Conservation (phyloP, 2,797 vertebrate genomes). For the Rhabdophis nuchalis region DNA sequence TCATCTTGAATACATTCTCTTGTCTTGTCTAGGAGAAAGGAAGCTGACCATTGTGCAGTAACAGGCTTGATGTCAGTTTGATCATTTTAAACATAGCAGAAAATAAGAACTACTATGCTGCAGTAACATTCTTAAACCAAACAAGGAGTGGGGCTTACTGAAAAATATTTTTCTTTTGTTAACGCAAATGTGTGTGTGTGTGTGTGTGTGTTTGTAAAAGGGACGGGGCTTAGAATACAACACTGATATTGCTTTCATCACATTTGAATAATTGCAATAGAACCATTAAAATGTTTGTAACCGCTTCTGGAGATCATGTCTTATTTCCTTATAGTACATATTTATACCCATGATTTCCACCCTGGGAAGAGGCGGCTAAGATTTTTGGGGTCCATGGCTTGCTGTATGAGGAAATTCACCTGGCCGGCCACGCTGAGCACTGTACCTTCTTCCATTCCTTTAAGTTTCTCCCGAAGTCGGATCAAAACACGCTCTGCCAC, state of each 20-base stretch:
- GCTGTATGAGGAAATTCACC: conserved; percentile 97
- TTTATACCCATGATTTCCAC: conserved; percentile 94
- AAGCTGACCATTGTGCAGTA: not conserved
- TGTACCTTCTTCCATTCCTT: conserved; percentile 91
- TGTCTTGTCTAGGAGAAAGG: not conserved
- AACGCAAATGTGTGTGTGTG: too few relatives aligned
- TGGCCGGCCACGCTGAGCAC: conserved; percentile 93
- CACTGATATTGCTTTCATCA: not conserved
- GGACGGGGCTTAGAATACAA: not conserved
- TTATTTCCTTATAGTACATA: not conserved
- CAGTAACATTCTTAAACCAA: conserved; percentile 1
- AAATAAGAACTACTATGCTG: not conserved
- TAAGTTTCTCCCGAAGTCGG: conserved; percentile 95
- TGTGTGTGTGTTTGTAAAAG: too few relatives aligned
- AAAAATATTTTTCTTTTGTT: conserved; percentile 1
- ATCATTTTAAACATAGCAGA: conserved; percentile 26
- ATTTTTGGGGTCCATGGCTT: conserved; percentile 96
- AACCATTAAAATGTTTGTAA: conserved; percentile 36
- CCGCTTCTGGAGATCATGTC: not conserved
- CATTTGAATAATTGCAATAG: not conserved
- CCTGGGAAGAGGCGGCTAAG: conserved; percentile 89
- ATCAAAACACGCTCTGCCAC: conserved; percentile 95
- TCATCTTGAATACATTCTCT: not conserved
- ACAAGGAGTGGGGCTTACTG: not conserved
- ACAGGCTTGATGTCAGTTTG: not conserved